A percentile compares a stretch with the other conserved stretches of the same genome.
Conservation (phyloP, 2,113 vertebrate genomes). For the Gnathonemus longibarbis region DNA sequence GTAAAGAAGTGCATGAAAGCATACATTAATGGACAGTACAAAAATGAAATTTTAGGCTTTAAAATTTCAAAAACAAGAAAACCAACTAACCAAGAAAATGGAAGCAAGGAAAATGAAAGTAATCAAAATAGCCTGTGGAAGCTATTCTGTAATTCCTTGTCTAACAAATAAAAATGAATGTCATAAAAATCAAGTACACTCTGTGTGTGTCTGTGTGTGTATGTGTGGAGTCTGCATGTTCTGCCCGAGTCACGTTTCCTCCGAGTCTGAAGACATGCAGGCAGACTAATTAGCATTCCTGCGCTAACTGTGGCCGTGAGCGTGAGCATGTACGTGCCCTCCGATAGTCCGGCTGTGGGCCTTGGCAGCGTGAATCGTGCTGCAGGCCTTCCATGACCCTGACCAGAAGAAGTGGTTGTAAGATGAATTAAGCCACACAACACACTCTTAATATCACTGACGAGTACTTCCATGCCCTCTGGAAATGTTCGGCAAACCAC, state of each 20-base stretch:
- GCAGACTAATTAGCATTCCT: not conserved
- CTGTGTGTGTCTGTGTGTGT: not conserved
- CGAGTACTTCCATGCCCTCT: not conserved
- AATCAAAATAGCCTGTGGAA: not conserved
- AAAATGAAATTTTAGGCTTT: not conserved
- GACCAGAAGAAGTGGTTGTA: not conserved
- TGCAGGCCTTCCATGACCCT: not conserved
- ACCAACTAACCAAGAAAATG: no score
- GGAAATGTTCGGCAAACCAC: not conserved
- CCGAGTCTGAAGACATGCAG: not conserved
- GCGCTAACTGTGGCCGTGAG: not conserved
- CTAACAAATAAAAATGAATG: not conserved
- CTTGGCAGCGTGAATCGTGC: not conserved
- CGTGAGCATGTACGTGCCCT: not conserved
- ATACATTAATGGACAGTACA: not conserved
- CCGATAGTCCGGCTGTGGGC: not conserved
- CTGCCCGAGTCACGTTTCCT: not conserved
- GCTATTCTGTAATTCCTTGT: not conserved
- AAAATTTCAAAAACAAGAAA: not conserved
- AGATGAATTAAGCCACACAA: not conserved
- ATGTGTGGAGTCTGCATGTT: not conserved
- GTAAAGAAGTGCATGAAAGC: not conserved
- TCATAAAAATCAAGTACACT: not conserved
- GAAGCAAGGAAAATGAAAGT: not conserved
- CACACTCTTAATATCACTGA: not conserved